Base-by-base conservation (phyloP, 2,888 invertebrate genomes). In the Alcis repandata region DNA sequence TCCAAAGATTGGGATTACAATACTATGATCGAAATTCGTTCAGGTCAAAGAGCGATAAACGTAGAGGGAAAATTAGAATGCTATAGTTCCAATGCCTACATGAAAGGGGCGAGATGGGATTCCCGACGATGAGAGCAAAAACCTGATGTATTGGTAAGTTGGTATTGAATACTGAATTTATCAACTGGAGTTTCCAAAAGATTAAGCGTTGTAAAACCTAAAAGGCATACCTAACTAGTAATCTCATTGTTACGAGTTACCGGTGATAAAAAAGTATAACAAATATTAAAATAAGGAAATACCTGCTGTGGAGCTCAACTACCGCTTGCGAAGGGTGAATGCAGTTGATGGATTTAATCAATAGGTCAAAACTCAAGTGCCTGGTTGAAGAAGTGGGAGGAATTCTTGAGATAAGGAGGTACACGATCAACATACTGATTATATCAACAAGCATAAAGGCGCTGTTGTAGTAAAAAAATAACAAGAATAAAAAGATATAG, bases 341-440 rank as follows among this genome's bases (percentile, higher is more conserved):
- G 32, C 54, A 32, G 49, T 33, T 49, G 49, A 58, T 48, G 45
- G 32, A 48, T 40, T 40, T 54, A 57, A 58, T 52, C 52, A 63
- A 58, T 40, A 58, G 63, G 63, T 63, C 63, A 63, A 52, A 13
- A 48, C 10, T 48, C 32, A 48, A 48, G 32, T 63, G n/a, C n/a
- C n/a, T n/a, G 46, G 38, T 45, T 51, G 2, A 46, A 38, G 52
- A 63, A 52, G 52, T 63, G 27, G 63, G 57, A 52, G 45, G 45
- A 15, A 33, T 41, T 27, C 33, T 27, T 10, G 15, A 57, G 62
- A 62, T 62, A 51, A 57, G n/a, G n/a, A 6, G 13, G 13, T 38
- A 22, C 20, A 33, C 17, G 4, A 32, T 11, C 51, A 27, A 33
- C 36, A 52, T 43, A 20, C 40, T 46, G 38, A 20, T n/a, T 40